These are phyloP conservation scores for Ammodytes dubius DNA, from an alignment of 2,113 vertebrate species.

Conservation along the genomic window DNA sequence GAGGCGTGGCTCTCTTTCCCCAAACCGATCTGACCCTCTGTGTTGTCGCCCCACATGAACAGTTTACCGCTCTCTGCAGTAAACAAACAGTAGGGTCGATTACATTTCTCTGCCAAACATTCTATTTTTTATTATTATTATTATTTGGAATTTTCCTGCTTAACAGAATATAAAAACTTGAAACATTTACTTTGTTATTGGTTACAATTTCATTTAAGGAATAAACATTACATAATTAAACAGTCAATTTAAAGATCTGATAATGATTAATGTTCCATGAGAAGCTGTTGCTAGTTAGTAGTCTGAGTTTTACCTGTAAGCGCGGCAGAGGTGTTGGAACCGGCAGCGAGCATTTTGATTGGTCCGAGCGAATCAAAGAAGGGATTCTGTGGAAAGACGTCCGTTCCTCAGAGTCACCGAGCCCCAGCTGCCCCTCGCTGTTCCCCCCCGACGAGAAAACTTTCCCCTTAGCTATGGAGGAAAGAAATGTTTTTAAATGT, in stretches of 20 bases:
- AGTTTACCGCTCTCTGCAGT: conserved; percentile 90
- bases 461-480: conserved; percentile 84
- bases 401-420: conserved; percentile 93
- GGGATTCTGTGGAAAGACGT: conserved; percentile 88
- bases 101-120: no score
- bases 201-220: neutral
- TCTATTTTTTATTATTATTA: no score
- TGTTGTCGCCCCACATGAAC: conserved; percentile 98
- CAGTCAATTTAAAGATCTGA: neutral
- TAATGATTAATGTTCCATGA: neutral
- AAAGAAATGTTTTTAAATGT: no score
- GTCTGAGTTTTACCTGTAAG: conserved; percentile 87
- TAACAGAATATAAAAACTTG: neutral
- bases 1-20: conserved; percentile 81
- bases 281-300: neutral
- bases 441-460: conserved; percentile 92
- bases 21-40: conserved; percentile 95
- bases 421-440: conserved; percentile 94
- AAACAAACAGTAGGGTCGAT: neutral
- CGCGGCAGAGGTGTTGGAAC: conserved; percentile 94
- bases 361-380: conserved; percentile 87
- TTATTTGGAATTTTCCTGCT: no score
- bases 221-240: neutral
- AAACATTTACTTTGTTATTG: no score
- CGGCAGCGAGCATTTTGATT: conserved; percentile 93